Evolutionary conservation across 2,797 vertebrate species (phyloP).

Genomic region (Spondyliosoma cantharus): DNA sequence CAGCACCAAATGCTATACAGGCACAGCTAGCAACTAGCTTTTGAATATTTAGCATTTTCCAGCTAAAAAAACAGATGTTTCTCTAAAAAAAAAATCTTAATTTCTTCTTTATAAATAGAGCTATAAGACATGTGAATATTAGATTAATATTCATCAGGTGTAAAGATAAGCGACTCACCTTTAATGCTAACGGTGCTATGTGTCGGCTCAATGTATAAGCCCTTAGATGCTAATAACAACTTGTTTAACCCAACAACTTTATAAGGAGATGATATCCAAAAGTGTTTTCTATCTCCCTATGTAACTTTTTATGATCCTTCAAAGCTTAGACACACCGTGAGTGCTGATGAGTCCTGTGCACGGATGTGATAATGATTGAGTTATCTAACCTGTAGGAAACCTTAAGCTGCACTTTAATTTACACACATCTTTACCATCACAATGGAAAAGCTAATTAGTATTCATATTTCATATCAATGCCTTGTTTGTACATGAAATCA

Average conservation of each 20-base stretch:
- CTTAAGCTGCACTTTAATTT: not conserved
- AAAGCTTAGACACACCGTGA: constrained; percentile 13
- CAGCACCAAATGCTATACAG: no score
- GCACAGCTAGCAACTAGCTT: no score
- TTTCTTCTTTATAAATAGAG: not conserved
- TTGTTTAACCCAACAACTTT: not conserved
- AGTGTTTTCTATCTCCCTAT: not conserved
- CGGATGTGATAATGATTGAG: constrained; percentile 16
- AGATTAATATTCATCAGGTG: not conserved
- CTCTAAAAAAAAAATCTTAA: no score
- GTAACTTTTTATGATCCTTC: constrained; percentile 13
- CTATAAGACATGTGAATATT: not conserved
- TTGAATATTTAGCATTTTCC: not conserved
- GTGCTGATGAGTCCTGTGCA: constrained; percentile 17
- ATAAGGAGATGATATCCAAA: not conserved
- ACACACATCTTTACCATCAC: constrained; percentile 3
- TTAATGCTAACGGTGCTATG: not conserved
- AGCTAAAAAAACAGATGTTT: no score
- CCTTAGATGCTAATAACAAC: not conserved
- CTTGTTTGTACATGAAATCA: constrained; percentile 6
- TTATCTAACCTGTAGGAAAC: constrained; percentile 9
- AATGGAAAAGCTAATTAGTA: constrained; percentile 37
- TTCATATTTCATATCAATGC: constrained; percentile 17
- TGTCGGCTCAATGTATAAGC: not conserved
- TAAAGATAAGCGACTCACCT: not conserved